Percentiles rank a stretch among this genome's conserved stretches.
Conservation (phyloP, 1,140 invertebrate species). For the Ptiloglossa arizonensis region DNA sequence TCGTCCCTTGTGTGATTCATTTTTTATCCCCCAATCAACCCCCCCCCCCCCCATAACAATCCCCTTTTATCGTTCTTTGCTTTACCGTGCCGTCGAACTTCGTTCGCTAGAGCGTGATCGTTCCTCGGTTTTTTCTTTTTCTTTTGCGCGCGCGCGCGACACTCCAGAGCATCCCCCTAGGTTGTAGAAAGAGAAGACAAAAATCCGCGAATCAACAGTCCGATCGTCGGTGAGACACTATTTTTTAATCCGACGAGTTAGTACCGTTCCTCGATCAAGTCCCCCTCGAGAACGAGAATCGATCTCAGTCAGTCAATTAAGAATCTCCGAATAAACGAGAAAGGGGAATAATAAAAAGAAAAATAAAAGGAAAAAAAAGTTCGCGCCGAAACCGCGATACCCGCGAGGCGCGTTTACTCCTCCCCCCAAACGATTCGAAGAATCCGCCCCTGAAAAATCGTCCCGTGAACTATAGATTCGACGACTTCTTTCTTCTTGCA, state of each 20-base stretch:
- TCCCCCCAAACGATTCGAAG: neutral
- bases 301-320: conserved; percentile 46
- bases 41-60: too few relatives aligned
- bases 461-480: conserved; percentile 28
- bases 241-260: conserved; percentile 24
- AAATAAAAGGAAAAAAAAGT: neutral
- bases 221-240: conserved; percentile 13
- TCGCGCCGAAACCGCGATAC: conserved; percentile 6
- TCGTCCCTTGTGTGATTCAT: neutral
- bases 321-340: neutral
- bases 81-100: neutral
- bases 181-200: neutral
- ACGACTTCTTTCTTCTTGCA: conserved; percentile 33
- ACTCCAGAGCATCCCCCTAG: neutral
- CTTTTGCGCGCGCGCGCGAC: too few relatives aligned
- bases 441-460: conserved; percentile 12
- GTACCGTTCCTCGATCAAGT: conserved; percentile 7
- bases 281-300: conserved; percentile 1
- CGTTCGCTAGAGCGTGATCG: conserved; percentile 4
- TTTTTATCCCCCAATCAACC: too few relatives aligned
- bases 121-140: conserved; percentile 27
- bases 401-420: neutral
- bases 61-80: neutral
- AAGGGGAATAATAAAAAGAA: too few relatives aligned
- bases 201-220: neutral